Percentiles rank a stretch among this genome's conserved stretches.
phyloP scores from a whole-genome alignment of 2,888 invertebrate genomes.

The Acleris holmiana region DNA sequence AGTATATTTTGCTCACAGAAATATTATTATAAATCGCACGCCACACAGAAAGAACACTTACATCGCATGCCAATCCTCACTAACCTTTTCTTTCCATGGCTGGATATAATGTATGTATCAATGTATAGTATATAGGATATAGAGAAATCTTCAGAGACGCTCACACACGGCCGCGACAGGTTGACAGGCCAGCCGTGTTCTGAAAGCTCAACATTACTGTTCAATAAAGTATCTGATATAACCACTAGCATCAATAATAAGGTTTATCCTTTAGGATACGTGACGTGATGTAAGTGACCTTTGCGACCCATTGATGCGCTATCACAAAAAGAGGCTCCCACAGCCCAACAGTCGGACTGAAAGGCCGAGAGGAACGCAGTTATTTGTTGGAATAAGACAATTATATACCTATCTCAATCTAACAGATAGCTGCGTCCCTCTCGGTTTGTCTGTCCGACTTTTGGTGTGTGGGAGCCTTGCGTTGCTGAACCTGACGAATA shows the following conservation, averaged over 20 bases:
- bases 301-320: too few species aligned
- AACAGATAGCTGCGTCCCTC: too few species aligned
- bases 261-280: too few species aligned
- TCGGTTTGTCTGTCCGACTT: too few species aligned
- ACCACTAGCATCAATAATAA: background rate
- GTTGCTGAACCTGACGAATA: too few species aligned
- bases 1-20: background rate
- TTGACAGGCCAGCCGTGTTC: slow-evolving; percentile 17
- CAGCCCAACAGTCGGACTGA: too few species aligned
- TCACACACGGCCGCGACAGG: slow-evolving; percentile 4
- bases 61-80: background rate
- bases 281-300: too few species aligned
- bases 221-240: slow-evolving; percentile 7
- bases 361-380: too few species aligned
- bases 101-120: background rate
- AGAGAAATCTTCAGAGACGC: slow-evolving; percentile 13
- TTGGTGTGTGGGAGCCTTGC: too few species aligned
- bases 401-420: too few species aligned
- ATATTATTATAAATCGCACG: background rate
- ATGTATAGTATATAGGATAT: background rate
- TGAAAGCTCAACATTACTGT: slow-evolving; percentile 6
- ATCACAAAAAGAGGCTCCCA: too few species aligned
- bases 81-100: background rate
- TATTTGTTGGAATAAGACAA: too few species aligned
- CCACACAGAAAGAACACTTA: background rate